These are phyloP conservation scores for Pelusios castaneus DNA, from an alignment of 2,113 vertebrate genomes.

Conservation along the genomic window DNA sequence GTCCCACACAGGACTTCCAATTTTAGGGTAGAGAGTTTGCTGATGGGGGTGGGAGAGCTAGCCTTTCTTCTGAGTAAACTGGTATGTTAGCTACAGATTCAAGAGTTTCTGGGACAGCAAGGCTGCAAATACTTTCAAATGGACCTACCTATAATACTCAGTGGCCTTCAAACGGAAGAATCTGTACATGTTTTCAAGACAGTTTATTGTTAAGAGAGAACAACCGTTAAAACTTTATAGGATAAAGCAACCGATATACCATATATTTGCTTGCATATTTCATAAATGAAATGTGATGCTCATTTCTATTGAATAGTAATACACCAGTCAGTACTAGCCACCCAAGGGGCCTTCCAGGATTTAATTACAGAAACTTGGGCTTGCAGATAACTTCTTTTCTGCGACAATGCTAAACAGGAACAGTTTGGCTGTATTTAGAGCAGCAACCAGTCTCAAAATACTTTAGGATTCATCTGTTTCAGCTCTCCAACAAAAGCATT, in stretches of 20 bases:
- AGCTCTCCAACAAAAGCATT: conserved; percentile 78
- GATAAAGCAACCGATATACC: background rate
- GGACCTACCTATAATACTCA: too few species aligned
- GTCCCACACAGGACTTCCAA: background rate
- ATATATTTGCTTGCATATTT: conserved; percentile 24
- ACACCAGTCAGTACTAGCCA: conserved; percentile 77
- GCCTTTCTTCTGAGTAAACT: background rate
- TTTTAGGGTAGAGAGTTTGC: background rate
- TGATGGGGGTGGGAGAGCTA: background rate
- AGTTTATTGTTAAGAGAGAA: conserved; percentile 7
- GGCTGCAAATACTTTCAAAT: background rate
- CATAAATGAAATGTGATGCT: conserved; percentile 36
- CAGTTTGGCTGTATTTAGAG: conserved; percentile 65
- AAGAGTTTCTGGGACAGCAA: background rate
- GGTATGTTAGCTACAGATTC: background rate
- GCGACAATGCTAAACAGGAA: conserved; percentile 66
- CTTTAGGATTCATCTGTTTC: conserved; percentile 67
- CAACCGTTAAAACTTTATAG: background rate
- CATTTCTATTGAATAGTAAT: conserved; percentile 56
- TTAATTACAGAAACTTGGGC: conserved; percentile 73
- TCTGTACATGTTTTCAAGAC: conserved; percentile 1
- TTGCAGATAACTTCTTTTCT: conserved; percentile 74
- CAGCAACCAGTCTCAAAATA: conserved; percentile 72
- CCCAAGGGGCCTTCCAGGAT: conserved; percentile 79
- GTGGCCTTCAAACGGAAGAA: background rate